Base-by-base conservation (phyloP, 2,888 invertebrate genomes). In the Hypomecis atomaria region DNA sequence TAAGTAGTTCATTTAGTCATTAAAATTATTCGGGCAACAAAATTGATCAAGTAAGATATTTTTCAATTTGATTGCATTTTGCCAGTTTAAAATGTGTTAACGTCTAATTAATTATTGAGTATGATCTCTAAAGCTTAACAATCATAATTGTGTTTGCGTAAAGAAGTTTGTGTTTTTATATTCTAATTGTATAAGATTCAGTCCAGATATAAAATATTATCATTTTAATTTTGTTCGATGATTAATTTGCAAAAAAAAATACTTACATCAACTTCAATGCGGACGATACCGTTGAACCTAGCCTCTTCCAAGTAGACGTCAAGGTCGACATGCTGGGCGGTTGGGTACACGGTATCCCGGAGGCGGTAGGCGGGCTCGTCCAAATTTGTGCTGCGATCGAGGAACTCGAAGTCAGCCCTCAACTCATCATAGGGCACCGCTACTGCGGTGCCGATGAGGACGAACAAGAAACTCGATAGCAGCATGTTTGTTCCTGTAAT, bases 291-390 rank as follows among this genome's bases (percentile, higher is more conserved):
- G 63, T 79, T 76, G 59, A 92, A 87, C 11, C 81, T 75, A 0
- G 81, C 79, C 23, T 83, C 80, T 3, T 70, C 62, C 1, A 92
- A 66, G 60, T 83, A 76, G 0, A 91, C 90, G 54, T 92, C 92
- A 0, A 92, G 73, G 11, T 89, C 84, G 0, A 90, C 82, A 10
- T 73, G 60, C 9, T 87, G 63, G 4, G 77, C 60, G 1, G 69
- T 77, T 1, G 92, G 92, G 60, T 86, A 81, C 5, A 92, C 87
- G 8, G 63, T 75, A 42, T 87, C 82, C 0, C 58, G 69, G 0
- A 92, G 75, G 23, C 92, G 82, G 75, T 91, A 92, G 5, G 75
- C 77, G 0, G 88, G 85, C 1, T 86, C 78, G 38, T 77, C 90
- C 50, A 89, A 33, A 67, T 90, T 91, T 1, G 88, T 83, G 33